Percentiles rank a stretch among this genome's conserved stretches.
Evolutionary conservation across 2,888 invertebrate species (phyloP).

Genomic region (Cartodere bifasciata): DNA sequence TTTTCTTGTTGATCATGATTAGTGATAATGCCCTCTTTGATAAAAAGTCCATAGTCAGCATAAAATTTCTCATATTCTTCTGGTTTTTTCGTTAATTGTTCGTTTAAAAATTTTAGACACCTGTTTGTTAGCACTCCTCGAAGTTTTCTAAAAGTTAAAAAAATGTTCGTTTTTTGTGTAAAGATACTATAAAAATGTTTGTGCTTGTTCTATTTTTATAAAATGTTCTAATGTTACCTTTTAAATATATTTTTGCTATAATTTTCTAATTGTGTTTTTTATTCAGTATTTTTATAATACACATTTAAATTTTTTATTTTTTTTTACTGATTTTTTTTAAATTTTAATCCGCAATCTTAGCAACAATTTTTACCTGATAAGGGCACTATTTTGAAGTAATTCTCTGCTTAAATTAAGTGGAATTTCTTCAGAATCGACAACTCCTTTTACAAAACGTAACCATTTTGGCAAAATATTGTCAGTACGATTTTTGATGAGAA

Average conservation of each 20-base stretch:
- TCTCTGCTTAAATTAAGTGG: conserved; percentile 94
- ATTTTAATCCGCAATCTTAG: no score
- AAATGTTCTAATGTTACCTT: no score
- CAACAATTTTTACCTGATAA: conserved; percentile 56
- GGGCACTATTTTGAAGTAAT: conserved; percentile 81
- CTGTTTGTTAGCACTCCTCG: conserved; percentile 72
- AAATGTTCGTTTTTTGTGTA: no score
- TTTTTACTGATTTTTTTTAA: no score
- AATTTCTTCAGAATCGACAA: conserved; percentile 97
- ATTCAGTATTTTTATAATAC: no score
- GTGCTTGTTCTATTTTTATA: no score
- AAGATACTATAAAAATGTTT: no score
- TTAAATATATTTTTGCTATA: no score
- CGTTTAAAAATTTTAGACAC: conserved; percentile 72
- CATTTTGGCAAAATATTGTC: conserved; percentile 88
- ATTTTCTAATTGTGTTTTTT: no score
- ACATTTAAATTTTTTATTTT: no score
- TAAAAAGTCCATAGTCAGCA: conserved; percentile 80
- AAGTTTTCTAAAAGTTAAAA: conserved; percentile 53
- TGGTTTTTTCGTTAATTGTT: conserved; percentile 72
- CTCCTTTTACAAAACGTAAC: conserved; percentile 92
- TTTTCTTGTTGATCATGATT: conserved; percentile 68
- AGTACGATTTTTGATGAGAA: conserved; percentile 83
- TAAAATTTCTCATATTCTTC: conserved; percentile 78
- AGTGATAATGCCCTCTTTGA: conserved; percentile 91